Conservation (phyloP, 2,888 invertebrate species). For the Cyclophora albipunctata region DNA sequence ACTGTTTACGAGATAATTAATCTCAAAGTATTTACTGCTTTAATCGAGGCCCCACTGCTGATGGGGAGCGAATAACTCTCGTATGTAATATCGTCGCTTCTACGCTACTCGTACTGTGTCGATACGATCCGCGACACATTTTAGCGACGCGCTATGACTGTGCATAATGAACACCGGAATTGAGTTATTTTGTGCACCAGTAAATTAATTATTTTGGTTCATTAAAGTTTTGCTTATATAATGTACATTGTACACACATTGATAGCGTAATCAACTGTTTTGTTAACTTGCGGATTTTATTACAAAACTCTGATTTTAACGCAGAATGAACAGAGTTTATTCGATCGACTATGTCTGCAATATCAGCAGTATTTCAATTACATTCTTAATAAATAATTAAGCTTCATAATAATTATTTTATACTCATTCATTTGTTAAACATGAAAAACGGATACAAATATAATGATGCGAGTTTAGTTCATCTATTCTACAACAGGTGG, state of each 20-base stretch:
- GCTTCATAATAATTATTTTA: background rate
- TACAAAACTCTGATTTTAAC: background rate
- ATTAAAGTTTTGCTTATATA: background rate
- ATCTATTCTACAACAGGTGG: constrained; percentile 64
- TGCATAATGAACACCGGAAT: constrained; percentile 17
- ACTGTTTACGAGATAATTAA: constrained; percentile 76
- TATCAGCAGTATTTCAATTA: too few relatives aligned
- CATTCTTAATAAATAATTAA: too few relatives aligned
- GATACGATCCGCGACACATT: constrained; percentile 16
- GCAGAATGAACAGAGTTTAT: too few relatives aligned
- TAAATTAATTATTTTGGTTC: constrained; percentile 5
- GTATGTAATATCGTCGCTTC: constrained; percentile 66
- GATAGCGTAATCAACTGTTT: constrained; percentile 1
- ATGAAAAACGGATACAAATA: background rate
- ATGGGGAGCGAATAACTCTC: constrained; percentile 69
- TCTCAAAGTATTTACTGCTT: constrained; percentile 76
- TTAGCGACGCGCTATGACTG: constrained; percentile 19
- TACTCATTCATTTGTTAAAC: background rate
- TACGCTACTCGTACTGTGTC: constrained; percentile 15
- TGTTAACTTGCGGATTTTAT: background rate
- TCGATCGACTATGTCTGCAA: too few relatives aligned
- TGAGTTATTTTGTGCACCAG: constrained; percentile 15
- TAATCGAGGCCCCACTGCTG: constrained; percentile 63
- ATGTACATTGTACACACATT: background rate
- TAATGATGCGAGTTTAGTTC: background rate